phyloP scores from a whole-genome alignment of 1,140 invertebrate species.

The Nasonia vitripennis region DNA sequence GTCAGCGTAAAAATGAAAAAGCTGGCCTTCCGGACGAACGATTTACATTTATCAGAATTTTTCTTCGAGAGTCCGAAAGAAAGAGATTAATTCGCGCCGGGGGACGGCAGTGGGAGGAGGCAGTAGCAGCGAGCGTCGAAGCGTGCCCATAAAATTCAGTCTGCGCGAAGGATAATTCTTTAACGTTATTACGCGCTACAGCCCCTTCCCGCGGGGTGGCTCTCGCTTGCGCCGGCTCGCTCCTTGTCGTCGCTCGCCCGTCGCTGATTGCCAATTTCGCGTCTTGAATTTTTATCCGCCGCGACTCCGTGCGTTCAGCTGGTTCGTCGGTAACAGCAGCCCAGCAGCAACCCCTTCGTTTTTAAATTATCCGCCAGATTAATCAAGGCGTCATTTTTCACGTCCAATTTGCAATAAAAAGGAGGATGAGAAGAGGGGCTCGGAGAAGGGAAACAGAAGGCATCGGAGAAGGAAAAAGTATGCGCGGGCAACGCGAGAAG shows the following conservation, averaged over 20 bases:
- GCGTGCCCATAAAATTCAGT: slow-evolving; percentile 71
- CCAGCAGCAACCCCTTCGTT: slow-evolving; percentile 73
- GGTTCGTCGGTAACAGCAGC: slow-evolving; percentile 43
- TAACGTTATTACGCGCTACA: slow-evolving; percentile 72
- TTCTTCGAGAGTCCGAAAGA: slow-evolving; percentile 30
- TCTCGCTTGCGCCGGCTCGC: slow-evolving; percentile 38
- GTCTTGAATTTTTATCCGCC: slow-evolving; percentile 75
- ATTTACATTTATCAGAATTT: slow-evolving; percentile 50
- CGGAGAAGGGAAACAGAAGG: background rate
- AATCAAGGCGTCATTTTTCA: slow-evolving; percentile 77
- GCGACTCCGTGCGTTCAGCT: slow-evolving; percentile 45
- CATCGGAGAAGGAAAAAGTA: background rate
- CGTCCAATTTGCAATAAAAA: slow-evolving; percentile 76
- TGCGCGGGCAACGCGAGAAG: slow-evolving; percentile 34
- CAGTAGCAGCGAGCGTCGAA: slow-evolving; percentile 61
- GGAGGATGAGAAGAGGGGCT: slow-evolving; percentile 35
- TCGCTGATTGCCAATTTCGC: slow-evolving; percentile 74
- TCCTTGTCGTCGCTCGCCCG: slow-evolving; percentile 43
- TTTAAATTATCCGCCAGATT: slow-evolving; percentile 76
- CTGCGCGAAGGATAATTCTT: slow-evolving; percentile 71
- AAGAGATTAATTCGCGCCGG: slow-evolving; percentile 47
- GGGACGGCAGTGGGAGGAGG: background rate
- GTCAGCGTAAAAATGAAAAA: background rate
- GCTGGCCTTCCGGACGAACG: background rate
- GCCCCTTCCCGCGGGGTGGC: slow-evolving; percentile 37